These are phyloP conservation scores for Orchesella cincta DNA, from an alignment of 1,140 invertebrate genomes.

Conservation along the genomic window DNA sequence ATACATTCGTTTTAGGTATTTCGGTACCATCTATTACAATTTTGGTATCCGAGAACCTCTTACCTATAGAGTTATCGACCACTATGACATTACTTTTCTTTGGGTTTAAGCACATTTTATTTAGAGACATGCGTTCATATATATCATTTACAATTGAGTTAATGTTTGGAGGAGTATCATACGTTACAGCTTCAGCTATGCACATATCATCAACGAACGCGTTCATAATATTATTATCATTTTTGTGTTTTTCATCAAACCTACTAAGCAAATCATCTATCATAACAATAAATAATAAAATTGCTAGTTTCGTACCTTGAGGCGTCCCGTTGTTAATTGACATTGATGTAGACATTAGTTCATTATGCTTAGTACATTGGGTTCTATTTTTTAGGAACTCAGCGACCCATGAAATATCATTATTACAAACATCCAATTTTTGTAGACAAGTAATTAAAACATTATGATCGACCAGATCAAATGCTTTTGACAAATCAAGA, in stretches of 20 bases:
- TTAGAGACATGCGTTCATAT: neutral
- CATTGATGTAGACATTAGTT: neutral
- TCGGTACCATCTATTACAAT: neutral
- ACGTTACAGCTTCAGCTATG: neutral
- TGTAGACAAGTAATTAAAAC: constrained; percentile 11
- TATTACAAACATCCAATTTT: neutral
- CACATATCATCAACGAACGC: constrained; percentile 17
- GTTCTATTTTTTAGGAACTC: constrained; percentile 18
- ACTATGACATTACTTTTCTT: neutral
- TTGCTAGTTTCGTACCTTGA: constrained; percentile 30
- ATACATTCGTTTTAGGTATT: neutral
- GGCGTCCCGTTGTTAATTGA: constrained; percentile 2
- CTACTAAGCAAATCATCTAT: neutral
- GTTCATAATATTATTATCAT: neutral
- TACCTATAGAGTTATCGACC: neutral
- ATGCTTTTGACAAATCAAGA: constrained; percentile 27
- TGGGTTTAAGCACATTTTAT: neutral
- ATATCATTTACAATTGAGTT: neutral
- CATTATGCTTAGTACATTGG: neutral
- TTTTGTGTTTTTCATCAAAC: neutral
- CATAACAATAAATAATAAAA: constrained; percentile 14
- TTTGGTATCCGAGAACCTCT: neutral
- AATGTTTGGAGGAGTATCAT: neutral
- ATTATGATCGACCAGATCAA: constrained; percentile 34
- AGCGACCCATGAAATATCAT: constrained; percentile 28